Base-by-base conservation (phyloP, 2,888 invertebrate genomes). In the Mamestra brassicae region DNA sequence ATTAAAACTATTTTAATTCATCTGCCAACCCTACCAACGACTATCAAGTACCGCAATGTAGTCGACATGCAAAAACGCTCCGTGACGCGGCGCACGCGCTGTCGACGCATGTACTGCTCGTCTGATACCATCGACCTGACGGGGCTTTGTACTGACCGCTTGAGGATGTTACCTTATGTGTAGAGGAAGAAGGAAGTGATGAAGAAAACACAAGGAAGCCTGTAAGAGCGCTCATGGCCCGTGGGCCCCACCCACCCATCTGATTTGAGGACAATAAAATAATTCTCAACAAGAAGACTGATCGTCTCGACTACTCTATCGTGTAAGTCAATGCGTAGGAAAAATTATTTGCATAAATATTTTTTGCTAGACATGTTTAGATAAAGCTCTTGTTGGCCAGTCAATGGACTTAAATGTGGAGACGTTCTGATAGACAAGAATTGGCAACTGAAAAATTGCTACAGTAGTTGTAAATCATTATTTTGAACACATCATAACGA, bases 31-130 rank as follows among this genome's bases (percentile, higher is more conserved):
- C 71, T 81, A 71, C 34, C 50, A 64, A 64, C 42, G 57, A 70
- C 63, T 81, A 50, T 60, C 11, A 85, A 68, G 77, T 81, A 85
- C 82, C 82, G 82, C 82, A 81, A 85, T 65, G 42, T 61, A 75
- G 63, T 81, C 81, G 54, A 71, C 67, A 85, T 81, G 81, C 67
- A 85, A 81, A 81, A 85, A 76, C 64, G 60, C 64, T 71, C 68
- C 77, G 71, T 85, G 83, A 58, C 60, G 76, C 54, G 54, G 64
- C 85, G 76, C 76, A 81, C 76, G 70, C 82, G 76, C 82, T 50
- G 38, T n/a, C 26, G 63, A 68, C 70, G 76, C 61, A 58, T 65
- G 52, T 61, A 61, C 67, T 47, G 3, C 47, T 15, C 17, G 17
- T 52, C 15, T 52, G 63, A 67, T 55, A 63, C 15, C 36, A 80